Base-by-base conservation (phyloP, 1,140 invertebrate species). In the Drosophila virilis region DNA sequence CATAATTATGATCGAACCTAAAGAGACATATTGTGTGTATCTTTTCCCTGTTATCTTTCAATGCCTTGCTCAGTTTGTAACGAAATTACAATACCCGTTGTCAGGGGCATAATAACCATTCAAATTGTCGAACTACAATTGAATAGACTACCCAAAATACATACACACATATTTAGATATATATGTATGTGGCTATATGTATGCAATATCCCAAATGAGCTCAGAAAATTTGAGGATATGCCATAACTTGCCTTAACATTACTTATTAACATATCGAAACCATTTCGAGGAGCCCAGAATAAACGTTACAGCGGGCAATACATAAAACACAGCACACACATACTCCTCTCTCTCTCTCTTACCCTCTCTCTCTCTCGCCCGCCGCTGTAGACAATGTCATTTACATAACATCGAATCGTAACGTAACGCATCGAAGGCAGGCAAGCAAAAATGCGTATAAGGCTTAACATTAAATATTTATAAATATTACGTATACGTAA, bases 401-500 rank as follows among this genome's bases (percentile, higher is more conserved):
- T 81, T 81, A 78, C 51, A 84, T 77, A 81, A 77, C 71, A 69
- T 68, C 46, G 59, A 52, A 68, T 51, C 55, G 54, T 55, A 35
- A 9, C 12, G 35, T 52, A 32, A 50, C 13, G 28, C 32, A 12
- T 46, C 32, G 57, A 38, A 15, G 57, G n/a, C 38, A 58, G 43
- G 22, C 50, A 40, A 28, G n/a, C 32, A 58, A 68, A 77, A 61
- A 72, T 77, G 48, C 62, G 72, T 73, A 69, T 77, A 85, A 78
- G 75, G 81, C 74, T 80, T 65, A 72, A 69, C 81, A 80, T 85
- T 61, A 85, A 85, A 85, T 80, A 85, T 85, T 85, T 85, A 85
- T 72, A 85, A 85, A 80, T 80, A 85, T 85, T 85, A 69, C 81
- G 78, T 85, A 85, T 85, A 80, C 81, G 81, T 85, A 85, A 85